These are phyloP conservation scores for Drosophila fuyamai DNA, from an alignment of 1,140 invertebrate genomes.

Conservation along the genomic window DNA sequence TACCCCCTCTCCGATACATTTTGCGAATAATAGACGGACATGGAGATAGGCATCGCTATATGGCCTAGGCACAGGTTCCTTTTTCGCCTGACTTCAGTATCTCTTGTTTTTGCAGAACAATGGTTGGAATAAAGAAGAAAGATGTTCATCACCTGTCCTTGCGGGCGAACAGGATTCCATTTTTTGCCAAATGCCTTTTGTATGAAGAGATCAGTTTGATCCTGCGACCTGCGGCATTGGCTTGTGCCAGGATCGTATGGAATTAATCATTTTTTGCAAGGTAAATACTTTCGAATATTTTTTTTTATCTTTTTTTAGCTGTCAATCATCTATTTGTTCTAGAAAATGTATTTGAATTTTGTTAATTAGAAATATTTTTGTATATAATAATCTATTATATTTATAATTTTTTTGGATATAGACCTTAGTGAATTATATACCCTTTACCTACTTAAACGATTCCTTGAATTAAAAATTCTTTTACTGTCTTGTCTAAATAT, in stretches of 20 bases:
- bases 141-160: slow-evolving; percentile 75
- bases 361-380: not conserved
- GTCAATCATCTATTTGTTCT: not conserved
- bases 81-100: slow-evolving; percentile 56
- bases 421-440: no score
- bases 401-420: no score
- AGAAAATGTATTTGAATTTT: not conserved
- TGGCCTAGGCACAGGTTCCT: slow-evolving; percentile 62
- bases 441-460: no score
- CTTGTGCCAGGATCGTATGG: slow-evolving; percentile 32
- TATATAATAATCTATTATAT: not conserved
- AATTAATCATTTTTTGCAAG: slow-evolving; percentile 1
- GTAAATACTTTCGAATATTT: not conserved
- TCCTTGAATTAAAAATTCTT: no score
- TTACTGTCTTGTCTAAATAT: no score
- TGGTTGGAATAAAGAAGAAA: slow-evolving; percentile 25
- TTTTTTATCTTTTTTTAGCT: not conserved
- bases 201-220: slow-evolving; percentile 52
- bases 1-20: slow-evolving; percentile 11
- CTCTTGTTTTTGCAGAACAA: slow-evolving; percentile 46
- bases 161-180: slow-evolving; percentile 3
- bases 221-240: slow-evolving; percentile 36
- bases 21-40: slow-evolving; percentile 72
- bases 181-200: slow-evolving; percentile 44
- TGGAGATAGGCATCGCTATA: slow-evolving; percentile 60